phyloP scores from a whole-genome alignment of 2,888 invertebrate species.

The Eretmocerus hayati region DNA sequence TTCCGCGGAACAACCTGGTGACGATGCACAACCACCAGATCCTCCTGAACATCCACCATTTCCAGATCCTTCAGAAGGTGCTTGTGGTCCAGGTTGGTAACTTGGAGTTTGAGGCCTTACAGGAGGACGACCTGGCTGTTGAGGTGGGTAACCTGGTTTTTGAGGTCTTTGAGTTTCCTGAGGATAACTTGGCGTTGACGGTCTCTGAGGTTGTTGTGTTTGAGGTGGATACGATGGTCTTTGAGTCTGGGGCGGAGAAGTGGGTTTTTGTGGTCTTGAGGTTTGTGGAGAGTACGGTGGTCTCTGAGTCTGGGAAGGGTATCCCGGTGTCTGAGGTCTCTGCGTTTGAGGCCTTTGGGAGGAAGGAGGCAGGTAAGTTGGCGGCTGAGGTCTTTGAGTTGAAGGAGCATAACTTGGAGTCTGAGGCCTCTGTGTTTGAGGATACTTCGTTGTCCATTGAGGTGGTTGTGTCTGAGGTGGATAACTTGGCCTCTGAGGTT shows the following conservation, averaged over 20 bases:
- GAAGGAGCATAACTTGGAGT: slow-evolving; percentile 2
- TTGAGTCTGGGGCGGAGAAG: slow-evolving; percentile 19
- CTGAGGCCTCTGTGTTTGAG: slow-evolving; percentile 5
- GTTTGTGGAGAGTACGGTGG: slow-evolving; percentile 5
- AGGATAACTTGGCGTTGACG: neutral
- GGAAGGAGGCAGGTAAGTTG: slow-evolving; percentile 18
- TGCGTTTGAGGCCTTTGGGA: neutral
- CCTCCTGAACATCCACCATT: slow-evolving; percentile 17
- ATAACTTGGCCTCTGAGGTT: slow-evolving; percentile 1
- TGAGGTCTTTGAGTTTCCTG: slow-evolving; percentile 15
- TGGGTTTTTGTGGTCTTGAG: slow-evolving; percentile 4
- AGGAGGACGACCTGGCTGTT: slow-evolving; percentile 29
- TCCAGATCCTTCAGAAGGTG: slow-evolving; percentile 2
- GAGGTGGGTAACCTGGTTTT: slow-evolving; percentile 19
- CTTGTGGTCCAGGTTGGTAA: slow-evolving; percentile 14
- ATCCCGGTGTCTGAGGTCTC: neutral
- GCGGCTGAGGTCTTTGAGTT: neutral
- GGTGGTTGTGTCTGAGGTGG: slow-evolving; percentile 1
- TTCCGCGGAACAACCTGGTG: slow-evolving; percentile 43
- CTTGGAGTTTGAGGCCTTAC: slow-evolving; percentile 20
- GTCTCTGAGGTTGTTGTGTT: slow-evolving; percentile 1
- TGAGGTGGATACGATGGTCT: slow-evolving; percentile 18
- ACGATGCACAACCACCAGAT: slow-evolving; percentile 17
- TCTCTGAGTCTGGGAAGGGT: neutral
- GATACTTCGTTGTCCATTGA: slow-evolving; percentile 6